phyloP scores from a whole-genome alignment of 2,113 vertebrate genomes.

The Engystomops pustulosus region DNA sequence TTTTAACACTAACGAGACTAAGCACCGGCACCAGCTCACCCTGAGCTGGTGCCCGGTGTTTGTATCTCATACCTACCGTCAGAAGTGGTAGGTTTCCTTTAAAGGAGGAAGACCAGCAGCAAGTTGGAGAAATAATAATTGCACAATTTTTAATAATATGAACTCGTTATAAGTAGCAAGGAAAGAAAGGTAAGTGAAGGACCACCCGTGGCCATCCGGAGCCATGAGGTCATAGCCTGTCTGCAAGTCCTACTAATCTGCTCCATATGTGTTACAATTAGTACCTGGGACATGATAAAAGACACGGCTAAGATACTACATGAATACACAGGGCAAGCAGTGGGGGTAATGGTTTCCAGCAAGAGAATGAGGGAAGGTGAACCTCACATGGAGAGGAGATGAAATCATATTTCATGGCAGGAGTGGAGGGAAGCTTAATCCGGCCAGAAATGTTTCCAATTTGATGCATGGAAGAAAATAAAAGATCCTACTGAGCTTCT shows the following conservation, averaged over 20 bases:
- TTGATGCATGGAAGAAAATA: neutral
- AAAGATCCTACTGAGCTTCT: neutral
- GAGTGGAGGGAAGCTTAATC: neutral
- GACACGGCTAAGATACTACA: conserved; percentile 13
- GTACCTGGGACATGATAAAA: conserved; percentile 30
- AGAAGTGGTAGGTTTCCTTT: too few species aligned
- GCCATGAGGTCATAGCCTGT: conserved; percentile 46
- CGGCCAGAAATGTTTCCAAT: conserved; percentile 12
- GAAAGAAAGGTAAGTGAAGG: neutral
- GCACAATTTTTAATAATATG: too few species aligned
- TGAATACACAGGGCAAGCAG: conserved; percentile 21
- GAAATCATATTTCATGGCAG: conserved; percentile 51
- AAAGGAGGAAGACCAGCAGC: too few species aligned
- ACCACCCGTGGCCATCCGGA: conserved; percentile 29
- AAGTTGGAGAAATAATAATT: too few species aligned
- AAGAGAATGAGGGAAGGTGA: conserved; percentile 42
- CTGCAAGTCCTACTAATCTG: conserved; percentile 24
- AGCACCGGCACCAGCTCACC: too few species aligned
- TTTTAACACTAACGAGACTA: too few species aligned
- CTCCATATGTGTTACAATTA: conserved; percentile 22
- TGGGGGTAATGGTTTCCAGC: conserved; percentile 15
- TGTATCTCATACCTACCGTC: too few species aligned
- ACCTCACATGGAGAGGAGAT: conserved; percentile 39
- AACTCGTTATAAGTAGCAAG: neutral
- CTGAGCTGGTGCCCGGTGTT: too few species aligned